These are phyloP conservation scores for Gallirallus australis DNA, from an alignment of 2,797 vertebrate genomes.

Conservation along the genomic window DNA sequence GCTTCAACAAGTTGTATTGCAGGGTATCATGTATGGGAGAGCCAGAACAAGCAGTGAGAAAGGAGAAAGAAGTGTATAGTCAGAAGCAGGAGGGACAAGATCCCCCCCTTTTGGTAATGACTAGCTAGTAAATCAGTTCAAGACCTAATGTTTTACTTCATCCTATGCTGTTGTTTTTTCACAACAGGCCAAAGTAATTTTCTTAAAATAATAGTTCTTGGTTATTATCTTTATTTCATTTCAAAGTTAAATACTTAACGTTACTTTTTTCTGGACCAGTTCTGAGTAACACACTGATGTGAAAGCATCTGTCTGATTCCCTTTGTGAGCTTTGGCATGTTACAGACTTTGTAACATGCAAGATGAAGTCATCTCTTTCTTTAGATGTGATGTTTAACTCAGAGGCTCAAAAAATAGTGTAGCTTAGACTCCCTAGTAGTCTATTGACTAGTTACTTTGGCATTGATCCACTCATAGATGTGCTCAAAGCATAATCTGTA, in stretches of 20 bases:
- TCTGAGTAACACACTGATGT: neutral
- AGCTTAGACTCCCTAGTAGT: neutral
- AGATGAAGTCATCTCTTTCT: neutral
- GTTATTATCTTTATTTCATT: neutral
- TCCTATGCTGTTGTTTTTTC: neutral
- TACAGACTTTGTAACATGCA: neutral
- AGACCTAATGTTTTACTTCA: neutral
- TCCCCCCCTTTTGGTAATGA: neutral
- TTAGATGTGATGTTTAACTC: neutral
- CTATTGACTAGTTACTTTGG: neutral
- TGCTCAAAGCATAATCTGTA: neutral
- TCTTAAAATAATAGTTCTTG: neutral
- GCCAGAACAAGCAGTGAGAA: neutral
- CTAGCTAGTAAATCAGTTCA: accelerated
- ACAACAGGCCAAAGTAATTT: neutral
- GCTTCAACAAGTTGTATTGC: neutral
- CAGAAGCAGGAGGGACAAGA: neutral
- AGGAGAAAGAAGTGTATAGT: neutral
- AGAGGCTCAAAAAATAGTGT: neutral
- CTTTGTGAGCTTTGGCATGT: neutral
- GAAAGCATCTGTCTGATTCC: neutral
- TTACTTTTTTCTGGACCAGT: neutral
- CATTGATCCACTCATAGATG: neutral
- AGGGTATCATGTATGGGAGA: neutral
- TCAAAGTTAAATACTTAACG: neutral